These are phyloP conservation scores for Eilema griseolum DNA, from an alignment of 2,888 invertebrate species.

Conservation along the genomic window DNA sequence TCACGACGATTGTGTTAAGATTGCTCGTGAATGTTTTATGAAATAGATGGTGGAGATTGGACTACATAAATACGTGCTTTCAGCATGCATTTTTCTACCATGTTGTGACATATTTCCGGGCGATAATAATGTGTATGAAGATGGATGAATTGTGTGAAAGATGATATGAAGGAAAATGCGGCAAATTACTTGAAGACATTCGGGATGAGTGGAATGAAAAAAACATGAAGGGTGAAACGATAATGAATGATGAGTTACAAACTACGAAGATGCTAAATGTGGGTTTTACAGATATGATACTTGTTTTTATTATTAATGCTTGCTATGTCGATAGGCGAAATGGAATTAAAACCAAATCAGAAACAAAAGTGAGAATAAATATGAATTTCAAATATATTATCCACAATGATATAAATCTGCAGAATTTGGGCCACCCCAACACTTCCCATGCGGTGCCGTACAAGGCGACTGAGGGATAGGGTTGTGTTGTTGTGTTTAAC, in stretches of 20 bases:
- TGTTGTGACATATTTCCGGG: conserved; percentile 15
- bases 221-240: not conserved
- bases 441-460: no score
- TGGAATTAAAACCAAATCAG: no score
- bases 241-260: not conserved
- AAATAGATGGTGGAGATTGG: conserved; percentile 45
- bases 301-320: no score
- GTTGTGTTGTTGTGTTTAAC: no score
- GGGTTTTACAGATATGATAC: no score
- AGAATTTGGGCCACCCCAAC: no score
- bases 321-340: no score
- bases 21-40: conserved; percentile 45
- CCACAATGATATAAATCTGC: no score
- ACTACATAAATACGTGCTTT: conserved; percentile 16
- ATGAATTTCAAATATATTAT: no score
- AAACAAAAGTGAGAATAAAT: no score
- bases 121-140: conserved; percentile 6
- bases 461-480: no score
- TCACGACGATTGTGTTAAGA: conserved; percentile 50
- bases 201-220: not conserved
- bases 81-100: conserved; percentile 10
- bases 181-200: not conserved
- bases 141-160: not conserved
- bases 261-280: no score
- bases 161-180: not conserved